Conservation (phyloP, 2,797 vertebrate species). For the Pempheris klunzingeri region DNA sequence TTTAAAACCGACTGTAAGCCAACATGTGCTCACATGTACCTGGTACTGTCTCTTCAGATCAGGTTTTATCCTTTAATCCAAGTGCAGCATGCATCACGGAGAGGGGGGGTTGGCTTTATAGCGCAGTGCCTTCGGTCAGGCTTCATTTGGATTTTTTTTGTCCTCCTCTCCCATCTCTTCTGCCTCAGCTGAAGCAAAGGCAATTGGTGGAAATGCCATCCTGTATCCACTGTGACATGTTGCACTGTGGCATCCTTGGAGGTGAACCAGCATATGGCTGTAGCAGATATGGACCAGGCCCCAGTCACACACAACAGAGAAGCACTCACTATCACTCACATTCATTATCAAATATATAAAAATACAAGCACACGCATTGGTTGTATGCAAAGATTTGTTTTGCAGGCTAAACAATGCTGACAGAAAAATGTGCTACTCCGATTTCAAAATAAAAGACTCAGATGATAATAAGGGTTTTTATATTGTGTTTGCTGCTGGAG, state of each 20-base stretch:
- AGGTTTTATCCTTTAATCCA: constrained; percentile 22
- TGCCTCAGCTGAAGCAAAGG: constrained; percentile 18
- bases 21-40: not conserved
- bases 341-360: not conserved
- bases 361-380: too few species aligned
- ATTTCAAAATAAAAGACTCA: constrained; percentile 1
- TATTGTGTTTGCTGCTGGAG: not conserved
- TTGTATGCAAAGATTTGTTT: constrained; percentile 16
- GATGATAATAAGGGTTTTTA: constrained; percentile 9
- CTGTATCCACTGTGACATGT: constrained; percentile 33
- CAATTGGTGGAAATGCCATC: constrained; percentile 15
- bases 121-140: constrained; percentile 20
- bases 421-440: not conserved
- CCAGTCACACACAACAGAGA: constrained; percentile 16
- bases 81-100: constrained; percentile 10
- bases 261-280: constrained; percentile 48
- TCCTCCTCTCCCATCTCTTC: constrained; percentile 19
- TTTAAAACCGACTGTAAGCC: constrained; percentile 5
- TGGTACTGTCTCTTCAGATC: not conserved
- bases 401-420: not conserved
- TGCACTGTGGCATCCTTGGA: constrained; percentile 44
- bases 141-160: constrained; percentile 31
- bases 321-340: constrained; percentile 6
- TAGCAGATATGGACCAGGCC: constrained; percentile 39
- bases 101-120: constrained; percentile 19